A percentile compares a stretch with the other conserved stretches of the same genome.
phyloP scores from a whole-genome alignment of 2,113 vertebrate species.

The Heterocephalus glaber region DNA sequence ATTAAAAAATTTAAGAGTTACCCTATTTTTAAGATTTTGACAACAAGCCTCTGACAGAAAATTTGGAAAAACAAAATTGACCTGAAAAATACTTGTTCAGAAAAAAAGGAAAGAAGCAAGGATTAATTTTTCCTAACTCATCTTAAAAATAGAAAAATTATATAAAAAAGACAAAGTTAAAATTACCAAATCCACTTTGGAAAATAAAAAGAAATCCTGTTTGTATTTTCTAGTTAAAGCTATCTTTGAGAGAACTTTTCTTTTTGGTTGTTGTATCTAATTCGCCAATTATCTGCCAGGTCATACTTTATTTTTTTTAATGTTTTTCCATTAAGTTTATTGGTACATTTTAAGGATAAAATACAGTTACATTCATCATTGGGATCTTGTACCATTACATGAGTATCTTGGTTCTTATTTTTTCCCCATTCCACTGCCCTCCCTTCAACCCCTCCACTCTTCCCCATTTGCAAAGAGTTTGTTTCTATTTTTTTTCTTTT shows the following conservation, averaged over 20 bases:
- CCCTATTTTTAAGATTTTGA: neutral
- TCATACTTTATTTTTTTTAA: neutral
- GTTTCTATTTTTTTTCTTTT: too few species aligned
- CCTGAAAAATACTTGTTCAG: neutral
- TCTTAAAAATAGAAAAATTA: neutral
- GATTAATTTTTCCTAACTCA: neutral
- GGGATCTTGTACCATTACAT: too few species aligned
- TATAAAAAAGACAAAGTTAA: neutral
- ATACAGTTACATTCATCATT: too few species aligned
- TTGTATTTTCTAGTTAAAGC: neutral
- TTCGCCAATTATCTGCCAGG: neutral
- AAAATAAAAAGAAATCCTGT: neutral
- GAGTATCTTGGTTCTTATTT: too few species aligned
- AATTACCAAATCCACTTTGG: neutral
- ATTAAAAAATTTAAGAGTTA: neutral
- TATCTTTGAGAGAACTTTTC: neutral
- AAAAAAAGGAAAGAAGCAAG: fast-evolving
- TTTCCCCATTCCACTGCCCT: too few species aligned
- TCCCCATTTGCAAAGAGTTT: too few species aligned
- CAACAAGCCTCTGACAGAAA: neutral
- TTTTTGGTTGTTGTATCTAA: neutral
- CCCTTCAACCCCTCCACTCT: too few species aligned
- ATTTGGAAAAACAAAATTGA: neutral
- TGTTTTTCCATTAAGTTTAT: too few species aligned
- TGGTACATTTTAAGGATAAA: too few species aligned